phyloP scores from a whole-genome alignment of 2,113 vertebrate genomes.

The Kobus ellipsiprymnus region DNA sequence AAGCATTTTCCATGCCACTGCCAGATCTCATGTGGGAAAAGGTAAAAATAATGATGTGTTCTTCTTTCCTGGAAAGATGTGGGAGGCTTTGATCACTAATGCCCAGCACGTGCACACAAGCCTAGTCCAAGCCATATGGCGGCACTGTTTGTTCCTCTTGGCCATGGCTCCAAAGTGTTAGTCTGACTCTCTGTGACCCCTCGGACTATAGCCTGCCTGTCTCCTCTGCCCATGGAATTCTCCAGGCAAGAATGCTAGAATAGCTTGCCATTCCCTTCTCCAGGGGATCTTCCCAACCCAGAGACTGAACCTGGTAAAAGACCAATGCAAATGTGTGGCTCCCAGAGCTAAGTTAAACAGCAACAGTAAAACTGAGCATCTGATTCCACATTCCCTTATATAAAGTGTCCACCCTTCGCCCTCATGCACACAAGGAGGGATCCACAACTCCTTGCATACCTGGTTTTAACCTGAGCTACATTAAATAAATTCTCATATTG shows the following conservation, averaged over 20 bases:
- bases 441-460: no score
- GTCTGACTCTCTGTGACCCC: background rate
- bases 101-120: rapidly evolving
- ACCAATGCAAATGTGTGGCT: no score
- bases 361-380: rapidly evolving
- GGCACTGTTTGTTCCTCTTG: rapidly evolving
- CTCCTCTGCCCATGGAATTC: background rate
- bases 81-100: background rate
- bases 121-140: rapidly evolving
- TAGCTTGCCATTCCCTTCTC: background rate
- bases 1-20: background rate
- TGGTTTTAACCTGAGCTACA: background rate
- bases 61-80: background rate
- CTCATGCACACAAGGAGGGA: rapidly evolving
- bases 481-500: rapidly evolving
- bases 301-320: background rate
- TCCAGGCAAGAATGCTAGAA: background rate
- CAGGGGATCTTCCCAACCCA: background rate
- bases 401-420: no score
- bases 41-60: background rate
- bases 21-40: background rate
- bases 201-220: background rate
- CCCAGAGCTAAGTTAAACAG: background rate
- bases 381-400: rapidly evolving
- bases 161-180: background rate